Evolutionary conservation across 1,140 invertebrate genomes (phyloP), one percentile per base, ranked within the genome.

Genomic region (Saccostrea glomerata): DNA sequence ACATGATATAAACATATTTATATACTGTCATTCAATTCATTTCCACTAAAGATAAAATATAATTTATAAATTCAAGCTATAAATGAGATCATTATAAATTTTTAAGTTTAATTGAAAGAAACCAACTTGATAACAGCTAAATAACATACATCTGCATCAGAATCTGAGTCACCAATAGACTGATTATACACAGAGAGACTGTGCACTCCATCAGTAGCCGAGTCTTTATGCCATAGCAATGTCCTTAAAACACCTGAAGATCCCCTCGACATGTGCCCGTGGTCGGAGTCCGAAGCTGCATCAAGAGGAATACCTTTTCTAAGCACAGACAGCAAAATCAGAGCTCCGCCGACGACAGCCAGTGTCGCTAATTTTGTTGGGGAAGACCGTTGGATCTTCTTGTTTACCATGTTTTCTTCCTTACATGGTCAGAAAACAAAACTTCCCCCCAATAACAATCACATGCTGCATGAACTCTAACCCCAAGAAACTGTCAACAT

Each of bases 381-480:
- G 15, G 70, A 73, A 73, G 30, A 63, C 58, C 58, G 58, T 17
- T 15, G 30, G 13, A 13, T 25, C 25, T 73, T 73, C 70, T 30
- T 73, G 70, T 36, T 73, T 73, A 15, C 23, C 23, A 11, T 30
- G 25, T 11, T 30, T 73, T 30, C 13, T 73, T 25, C 13, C 23
- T 73, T 73, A 73, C 70, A 73, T 73, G 23, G 70, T 73, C 30
- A 36, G 23, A 73, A 7, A 73, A 7, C 30, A 13, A 11, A 15
- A 73, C 70, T 73, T 25, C 30, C 70, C 25, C 25, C 66, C 25
- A 23, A 11, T 73, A 25, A 30, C 7, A 30, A 25, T 73, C 70
- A 73, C 70, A 73, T 73, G 70, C 70, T 36, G 70, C 23, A 30
- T 73, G 70, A 73, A 73, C 70, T 73, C 70, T 25, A 25, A 73